phyloP scores from a whole-genome alignment of 2,888 invertebrate genomes.

The Allophyes oxyacanthae region DNA sequence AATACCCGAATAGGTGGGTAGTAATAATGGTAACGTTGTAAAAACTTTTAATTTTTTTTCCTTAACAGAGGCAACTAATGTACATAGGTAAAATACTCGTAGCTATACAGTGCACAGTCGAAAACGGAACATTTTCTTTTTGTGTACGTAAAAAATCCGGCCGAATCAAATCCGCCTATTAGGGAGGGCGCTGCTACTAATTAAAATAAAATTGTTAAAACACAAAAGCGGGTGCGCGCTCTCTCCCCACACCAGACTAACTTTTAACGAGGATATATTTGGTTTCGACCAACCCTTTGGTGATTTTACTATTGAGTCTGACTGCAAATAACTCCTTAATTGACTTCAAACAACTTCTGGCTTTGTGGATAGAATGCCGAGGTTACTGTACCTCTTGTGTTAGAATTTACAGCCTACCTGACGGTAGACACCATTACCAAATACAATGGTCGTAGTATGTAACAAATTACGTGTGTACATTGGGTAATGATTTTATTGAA shows the following conservation, averaged over 20 bases:
- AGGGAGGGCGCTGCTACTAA: constrained; percentile 82
- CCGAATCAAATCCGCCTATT: constrained; percentile 81
- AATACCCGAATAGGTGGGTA: too few species aligned
- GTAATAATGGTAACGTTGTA: too few species aligned
- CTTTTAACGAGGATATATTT: constrained; percentile 89
- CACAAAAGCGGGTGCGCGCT: constrained; percentile 72
- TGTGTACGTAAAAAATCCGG: constrained; percentile 64
- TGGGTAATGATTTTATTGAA: constrained; percentile 20
- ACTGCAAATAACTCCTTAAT: constrained; percentile 88
- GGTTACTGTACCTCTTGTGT: constrained; percentile 59
- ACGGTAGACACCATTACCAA: constrained; percentile 43
- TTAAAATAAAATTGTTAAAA: constrained; percentile 89
- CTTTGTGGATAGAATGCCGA: constrained; percentile 76
- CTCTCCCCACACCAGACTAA: constrained; percentile 78
- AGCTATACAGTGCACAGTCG: constrained; percentile 9
- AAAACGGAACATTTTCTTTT: constrained; percentile 42
- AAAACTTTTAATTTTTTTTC: constrained; percentile 5
- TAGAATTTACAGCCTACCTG: constrained; percentile 52
- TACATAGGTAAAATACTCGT: constrained; percentile 12
- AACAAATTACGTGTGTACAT: constrained; percentile 23
- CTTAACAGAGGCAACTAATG: constrained; percentile 17
- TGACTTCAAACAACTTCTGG: constrained; percentile 86
- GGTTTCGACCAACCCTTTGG: constrained; percentile 88
- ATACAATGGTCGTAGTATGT: constrained; percentile 27
- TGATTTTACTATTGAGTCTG: constrained; percentile 87